Evolutionary conservation across 2,113 vertebrate species (phyloP).

Genomic region (Mirza zaza): DNA sequence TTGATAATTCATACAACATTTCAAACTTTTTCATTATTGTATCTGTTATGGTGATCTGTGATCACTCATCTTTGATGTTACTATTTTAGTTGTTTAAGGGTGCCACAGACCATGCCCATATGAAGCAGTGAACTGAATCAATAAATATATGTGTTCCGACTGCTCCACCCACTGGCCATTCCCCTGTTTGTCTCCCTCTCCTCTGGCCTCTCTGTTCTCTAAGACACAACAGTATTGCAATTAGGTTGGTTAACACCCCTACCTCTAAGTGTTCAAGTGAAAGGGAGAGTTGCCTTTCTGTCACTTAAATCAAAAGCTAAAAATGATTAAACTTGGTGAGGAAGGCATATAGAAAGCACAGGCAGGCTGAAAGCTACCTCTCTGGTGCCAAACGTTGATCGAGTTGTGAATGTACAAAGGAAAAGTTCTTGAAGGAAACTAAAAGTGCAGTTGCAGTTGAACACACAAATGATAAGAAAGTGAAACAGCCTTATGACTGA

Average conservation of each 20-base stretch:
- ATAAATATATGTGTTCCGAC: neutral
- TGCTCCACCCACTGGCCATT: neutral
- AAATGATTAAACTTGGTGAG: neutral
- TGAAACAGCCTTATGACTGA: neutral
- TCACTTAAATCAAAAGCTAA: neutral
- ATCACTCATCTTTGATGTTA: neutral
- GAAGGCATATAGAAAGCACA: neutral
- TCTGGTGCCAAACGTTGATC: neutral
- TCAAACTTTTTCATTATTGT: neutral
- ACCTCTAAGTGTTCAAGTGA: neutral
- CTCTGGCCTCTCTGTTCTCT: neutral
- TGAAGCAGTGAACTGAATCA: neutral
- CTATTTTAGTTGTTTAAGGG: neutral
- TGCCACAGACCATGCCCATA: neutral
- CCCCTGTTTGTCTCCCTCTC: neutral
- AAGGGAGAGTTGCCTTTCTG: neutral
- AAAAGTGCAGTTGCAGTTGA: neutral
- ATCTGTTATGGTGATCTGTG: neutral
- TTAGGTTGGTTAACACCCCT: neutral
- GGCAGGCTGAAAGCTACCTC: neutral
- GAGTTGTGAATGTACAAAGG: neutral
- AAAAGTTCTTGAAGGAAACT: neutral
- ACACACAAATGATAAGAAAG: neutral
- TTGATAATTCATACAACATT: neutral
- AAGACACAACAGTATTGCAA: neutral